phyloP scores from a whole-genome alignment of 2,113 vertebrate genomes.

The Atherinomorus stipes region DNA sequence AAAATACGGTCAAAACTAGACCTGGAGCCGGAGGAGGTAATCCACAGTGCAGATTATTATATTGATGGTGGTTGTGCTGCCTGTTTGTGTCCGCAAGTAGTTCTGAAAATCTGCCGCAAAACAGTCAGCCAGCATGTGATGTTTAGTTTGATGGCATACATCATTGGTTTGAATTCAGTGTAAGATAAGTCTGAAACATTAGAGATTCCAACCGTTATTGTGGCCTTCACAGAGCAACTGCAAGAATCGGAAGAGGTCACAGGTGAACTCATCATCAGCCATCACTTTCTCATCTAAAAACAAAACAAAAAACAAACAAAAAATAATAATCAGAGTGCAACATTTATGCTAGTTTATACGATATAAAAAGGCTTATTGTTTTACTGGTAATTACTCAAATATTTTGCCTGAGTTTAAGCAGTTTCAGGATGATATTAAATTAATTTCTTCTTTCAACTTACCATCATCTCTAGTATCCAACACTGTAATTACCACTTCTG shows the following conservation, averaged over 20 bases:
- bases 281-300: slow-evolving; percentile 95
- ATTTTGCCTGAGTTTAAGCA: slow-evolving; percentile 11
- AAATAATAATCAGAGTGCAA: not conserved
- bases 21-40: slow-evolving; percentile 94
- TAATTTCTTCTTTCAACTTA: slow-evolving; percentile 39
- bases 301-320: slow-evolving; percentile 16
- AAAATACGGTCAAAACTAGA: slow-evolving; percentile 42
- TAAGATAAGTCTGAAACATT: not conserved
- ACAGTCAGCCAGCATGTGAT: not conserved
- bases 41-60: slow-evolving; percentile 97
- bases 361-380: not conserved
- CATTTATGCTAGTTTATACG: not conserved
- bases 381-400: slow-evolving; percentile 16
- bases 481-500: slow-evolving; percentile 31
- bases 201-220: slow-evolving; percentile 88
- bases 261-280: slow-evolving; percentile 95
- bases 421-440: slow-evolving; percentile 9
- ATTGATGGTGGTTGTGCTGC: slow-evolving; percentile 95
- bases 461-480: slow-evolving; percentile 38
- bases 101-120: slow-evolving; percentile 91
- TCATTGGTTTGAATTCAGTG: not conserved
- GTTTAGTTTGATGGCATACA: not conserved
- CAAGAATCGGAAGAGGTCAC: slow-evolving; percentile 94
- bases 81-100: slow-evolving; percentile 93
- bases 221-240: slow-evolving; percentile 95